Base-by-base conservation (phyloP, 2,113 vertebrate species). In the Beaufortia kweichowensis region DNA sequence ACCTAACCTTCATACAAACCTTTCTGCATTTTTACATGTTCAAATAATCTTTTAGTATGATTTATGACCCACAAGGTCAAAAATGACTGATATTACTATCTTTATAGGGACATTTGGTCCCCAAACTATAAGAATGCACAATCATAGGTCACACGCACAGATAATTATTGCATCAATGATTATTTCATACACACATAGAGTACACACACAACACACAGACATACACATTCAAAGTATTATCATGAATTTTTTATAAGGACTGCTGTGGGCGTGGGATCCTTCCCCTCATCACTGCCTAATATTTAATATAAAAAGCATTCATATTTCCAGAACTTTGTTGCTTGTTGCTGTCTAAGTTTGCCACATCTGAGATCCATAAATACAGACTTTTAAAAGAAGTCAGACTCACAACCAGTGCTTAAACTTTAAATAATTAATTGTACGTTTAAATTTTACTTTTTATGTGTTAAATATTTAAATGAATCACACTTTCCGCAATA, bases 201-300 rank as follows among this genome's bases (percentile, higher is more conserved):
- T 21, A 2, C 29, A 67, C 64, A 65, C 33, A 24, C 29, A 76
- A 21, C 28, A 26, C 19, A 57, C 53, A 75, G 12, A 76, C 41
- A 53, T 1, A 23, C 24, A n/a, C 41, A 46, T 23, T 73, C 65
- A 75, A 75, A 73, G 46, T 57, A 76, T 64, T 66, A 53, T 67
- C 75, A 78, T 70, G 35, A 57, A 68, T 78, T 74, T 81, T 81
- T 77, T 21, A 28, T 35, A 31, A 55, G 62, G 33, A 56, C 59
- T 63, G 65, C 26, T 15, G n/a, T 69, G 66, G 28, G 26, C 46
- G 24, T 69, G 46, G 33, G 64, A 68, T 21, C 50, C 60, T 77
- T 72, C 39, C 31, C 3, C n/a, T 62, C 59, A 68, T 57, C 60
- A 63, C 26, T 4, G 50, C 50, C 35, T 33, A 62, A 23, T 55